Conservation (phyloP, 2,888 invertebrate genomes). For the Pollenia labialis region DNA sequence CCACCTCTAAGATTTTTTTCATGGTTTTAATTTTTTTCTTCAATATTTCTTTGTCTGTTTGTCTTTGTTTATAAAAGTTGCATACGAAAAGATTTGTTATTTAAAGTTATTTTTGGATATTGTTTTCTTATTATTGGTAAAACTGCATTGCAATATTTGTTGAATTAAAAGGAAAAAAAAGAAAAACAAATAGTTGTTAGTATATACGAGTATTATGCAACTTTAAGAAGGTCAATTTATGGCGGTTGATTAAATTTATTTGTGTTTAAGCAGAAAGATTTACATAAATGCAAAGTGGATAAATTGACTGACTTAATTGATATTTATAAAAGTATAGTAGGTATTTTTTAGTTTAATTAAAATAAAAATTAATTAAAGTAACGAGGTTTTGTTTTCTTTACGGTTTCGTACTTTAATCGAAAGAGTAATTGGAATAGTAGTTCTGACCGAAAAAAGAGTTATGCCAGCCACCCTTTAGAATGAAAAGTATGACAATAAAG, state of each 20-base stretch:
- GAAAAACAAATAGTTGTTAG: slow-evolving; percentile 39
- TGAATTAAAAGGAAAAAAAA: slow-evolving; percentile 39
- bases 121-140: slow-evolving; percentile 4
- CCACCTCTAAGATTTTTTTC: slow-evolving; percentile 48
- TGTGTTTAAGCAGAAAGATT: background rate
- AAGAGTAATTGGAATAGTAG: too few relatives aligned
- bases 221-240: slow-evolving; percentile 64
- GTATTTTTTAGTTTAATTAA: too few relatives aligned
- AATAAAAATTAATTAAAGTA: too few relatives aligned
- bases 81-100: slow-evolving; percentile 34
- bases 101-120: background rate
- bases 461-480: too few relatives aligned
- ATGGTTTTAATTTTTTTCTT: slow-evolving; percentile 32
- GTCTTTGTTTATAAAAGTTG: slow-evolving; percentile 29
- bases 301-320: too few relatives aligned
- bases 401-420: too few relatives aligned
- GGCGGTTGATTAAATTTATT: slow-evolving; percentile 10
- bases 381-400: too few relatives aligned
- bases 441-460: too few relatives aligned
- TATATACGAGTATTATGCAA: slow-evolving; percentile 63
- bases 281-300: too few relatives aligned
- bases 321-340: too few relatives aligned
- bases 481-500: too few relatives aligned
- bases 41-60: slow-evolving; percentile 15
- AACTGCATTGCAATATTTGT: slow-evolving; percentile 41